phyloP scores from a whole-genome alignment of 1,140 invertebrate genomes.

The Carposina sasakii region DNA sequence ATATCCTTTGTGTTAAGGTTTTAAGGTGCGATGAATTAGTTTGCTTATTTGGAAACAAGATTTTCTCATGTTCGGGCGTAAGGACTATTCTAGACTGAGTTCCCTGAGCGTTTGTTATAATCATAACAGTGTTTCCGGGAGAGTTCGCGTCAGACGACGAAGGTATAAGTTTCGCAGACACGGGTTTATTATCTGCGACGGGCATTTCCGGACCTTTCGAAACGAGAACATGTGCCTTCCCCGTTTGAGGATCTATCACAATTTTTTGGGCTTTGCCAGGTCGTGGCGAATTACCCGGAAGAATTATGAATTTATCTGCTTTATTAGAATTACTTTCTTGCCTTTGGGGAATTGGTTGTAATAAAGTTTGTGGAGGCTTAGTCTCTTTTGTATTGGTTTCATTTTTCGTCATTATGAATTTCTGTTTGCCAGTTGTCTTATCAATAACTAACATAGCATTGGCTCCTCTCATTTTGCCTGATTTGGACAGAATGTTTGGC shows the following conservation, averaged over 20 bases:
- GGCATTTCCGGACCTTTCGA: conserved; percentile 38
- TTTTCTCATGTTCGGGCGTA: conserved; percentile 74
- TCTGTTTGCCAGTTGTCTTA: conserved; percentile 63
- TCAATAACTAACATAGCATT: conserved; percentile 67
- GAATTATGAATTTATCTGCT: conserved; percentile 76
- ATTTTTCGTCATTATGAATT: conserved; percentile 58
- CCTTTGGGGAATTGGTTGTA: conserved; percentile 45
- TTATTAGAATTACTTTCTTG: conserved; percentile 60
- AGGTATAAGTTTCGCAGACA: conserved; percentile 67
- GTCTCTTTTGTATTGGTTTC: conserved; percentile 49
- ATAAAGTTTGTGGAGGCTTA: conserved; percentile 36
- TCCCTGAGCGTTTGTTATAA: conserved; percentile 75
- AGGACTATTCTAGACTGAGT: conserved; percentile 72
- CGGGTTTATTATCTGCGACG: conserved; percentile 49
- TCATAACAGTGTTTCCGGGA: conserved; percentile 72
- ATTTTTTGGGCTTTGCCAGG: conserved; percentile 57
- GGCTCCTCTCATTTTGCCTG: conserved; percentile 53
- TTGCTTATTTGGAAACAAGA: conserved; percentile 68
- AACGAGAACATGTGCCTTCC: conserved; percentile 58
- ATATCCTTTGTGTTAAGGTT: conserved; percentile 48
- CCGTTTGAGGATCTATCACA: conserved; percentile 62
- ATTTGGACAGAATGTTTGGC: conserved; percentile 70
- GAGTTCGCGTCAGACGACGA: conserved; percentile 38
- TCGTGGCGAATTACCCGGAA: conserved; percentile 65
- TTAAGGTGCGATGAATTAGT: conserved; percentile 60